Evolutionary conservation across 2,888 invertebrate genomes (phyloP), one percentile per base, ranked within the genome.

Genomic region (Mythimna loreyi): DNA sequence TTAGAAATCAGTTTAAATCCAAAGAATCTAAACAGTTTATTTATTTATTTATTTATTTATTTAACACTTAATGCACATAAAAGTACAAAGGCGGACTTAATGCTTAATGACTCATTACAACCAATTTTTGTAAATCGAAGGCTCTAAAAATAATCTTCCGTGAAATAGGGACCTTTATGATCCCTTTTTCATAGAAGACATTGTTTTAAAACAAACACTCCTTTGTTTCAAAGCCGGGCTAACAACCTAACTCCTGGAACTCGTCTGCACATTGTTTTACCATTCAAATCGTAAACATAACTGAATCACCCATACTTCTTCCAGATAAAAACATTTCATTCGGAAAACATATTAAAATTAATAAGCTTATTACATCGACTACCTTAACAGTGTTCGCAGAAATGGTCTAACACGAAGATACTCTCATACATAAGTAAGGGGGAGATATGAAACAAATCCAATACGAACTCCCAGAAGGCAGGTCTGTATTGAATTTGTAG

Each of bases 371-470:
- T 49, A 65, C 40, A 52, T 43, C 67, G 33, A 56, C 30, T 65
- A 28, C 53, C 21, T 30, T 49, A 8, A 25, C 45, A 56, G 19
- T 23, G 33, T 80, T 70, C 57, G 8, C 40, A 59, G 59, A 70
- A 75, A 62, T 53, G 50, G 49, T 43, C 49, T 58, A 52, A 59
- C 58, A 58, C 50, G 30, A 43, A 67, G 28, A 65, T 63, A 72
- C 45, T 21, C 72, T 60, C 77, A 60, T 82, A 67, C 66, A 76
- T 81, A 81, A 76, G 65, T 78, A 72, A 73, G 40, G 59, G 53
- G 49, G 55, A 45, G 33, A 72, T 74, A 75, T 78, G 66, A 69
- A 78, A 80, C 74, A 74, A 83, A 81, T 72, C 69, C 66, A 72
- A 79, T 72, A 76, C 33, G 25, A 59, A 47, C 47, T 81, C 78